Evolutionary conservation across 2,888 invertebrate species (phyloP), one percentile per base, ranked within the genome.

Genomic region (Scelioninae gen. 2): DNA sequence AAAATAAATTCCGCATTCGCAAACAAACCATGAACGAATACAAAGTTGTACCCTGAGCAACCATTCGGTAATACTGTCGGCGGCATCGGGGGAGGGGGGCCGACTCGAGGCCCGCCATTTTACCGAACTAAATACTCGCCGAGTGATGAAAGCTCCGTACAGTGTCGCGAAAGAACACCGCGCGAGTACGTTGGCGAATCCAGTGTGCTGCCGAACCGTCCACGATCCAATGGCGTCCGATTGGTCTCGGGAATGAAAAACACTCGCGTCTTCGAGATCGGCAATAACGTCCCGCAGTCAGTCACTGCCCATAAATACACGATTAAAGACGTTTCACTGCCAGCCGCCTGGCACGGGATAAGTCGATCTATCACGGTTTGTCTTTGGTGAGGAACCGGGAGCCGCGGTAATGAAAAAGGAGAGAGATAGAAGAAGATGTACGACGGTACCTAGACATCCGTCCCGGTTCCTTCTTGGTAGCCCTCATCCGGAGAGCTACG

Each of bases 401-500:
- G 76, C 83, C 81, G 79, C 81, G 81, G 81, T 84, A 83, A 82
- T 83, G 84, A 84, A 84, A 83, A 37, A 39, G 45, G 53, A 39
- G 60, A 53, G 61, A 64, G 63, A 68, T n/a, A 60, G 57, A 61
- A 39, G 35, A 46, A 33, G 60, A 60, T 37, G 22, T 33, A 35
- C 74, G 84, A 78, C 82, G 83, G 81, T 78, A 83, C 84, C 89
- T 93, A 95, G 86, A 96, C 96, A 87, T 96, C 95, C 78, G 96
- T 96, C 78, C 95, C 95, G 87, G 95, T 94, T 82, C 96, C 96
- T 88, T 96, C 96, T 86, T 95, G 95, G 86, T 95, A 96, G 74
- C 95, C 94, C 87, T 96, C 96, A 83, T 96, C 96, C 39, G 94
- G 93, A 18, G 95, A 93, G 85, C 94, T 95, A 83, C 95, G 91